Evolutionary conservation across 2,797 vertebrate genomes (phyloP).

Genomic region (Erethizon dorsatum): DNA sequence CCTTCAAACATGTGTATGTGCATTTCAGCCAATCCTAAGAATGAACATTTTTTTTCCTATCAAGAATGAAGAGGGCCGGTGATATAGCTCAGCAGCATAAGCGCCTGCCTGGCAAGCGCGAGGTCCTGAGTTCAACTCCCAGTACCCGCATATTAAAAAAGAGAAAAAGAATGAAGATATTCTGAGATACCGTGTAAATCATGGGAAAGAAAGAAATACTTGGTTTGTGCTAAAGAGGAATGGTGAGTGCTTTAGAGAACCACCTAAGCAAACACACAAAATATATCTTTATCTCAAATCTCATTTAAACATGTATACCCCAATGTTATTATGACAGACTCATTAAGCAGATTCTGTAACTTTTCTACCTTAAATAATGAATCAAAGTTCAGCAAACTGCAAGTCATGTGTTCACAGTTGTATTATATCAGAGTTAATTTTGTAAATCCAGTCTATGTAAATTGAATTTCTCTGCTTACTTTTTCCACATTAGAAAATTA

Average conservation of each 20-base stretch:
- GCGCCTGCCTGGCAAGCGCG: no score
- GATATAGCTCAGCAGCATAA: no score
- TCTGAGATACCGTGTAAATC: not conserved
- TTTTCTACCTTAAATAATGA: not conserved
- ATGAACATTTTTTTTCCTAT: not conserved
- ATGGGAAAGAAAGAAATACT: not conserved
- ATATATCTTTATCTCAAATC: not conserved
- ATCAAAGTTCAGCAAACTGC: not conserved
- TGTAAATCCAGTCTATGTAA: not conserved
- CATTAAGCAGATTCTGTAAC: not conserved
- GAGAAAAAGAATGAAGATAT: no score
- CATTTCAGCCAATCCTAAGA: not conserved
- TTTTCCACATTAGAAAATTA: not conserved
- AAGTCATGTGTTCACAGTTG: not conserved
- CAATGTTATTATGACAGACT: not conserved
- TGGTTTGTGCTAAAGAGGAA: not conserved
- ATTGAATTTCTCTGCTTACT: not conserved
- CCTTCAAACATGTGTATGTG: not conserved
- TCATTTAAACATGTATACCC: not conserved
- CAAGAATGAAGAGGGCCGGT: conserved; percentile 8
- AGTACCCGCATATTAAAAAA: no score
- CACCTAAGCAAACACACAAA: not conserved
- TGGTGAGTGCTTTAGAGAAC: not conserved
- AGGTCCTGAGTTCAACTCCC: no score
- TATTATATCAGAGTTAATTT: not conserved